Evolutionary conservation across 2,888 invertebrate species (phyloP).

Genomic region (Drosophila kuntzei): DNA sequence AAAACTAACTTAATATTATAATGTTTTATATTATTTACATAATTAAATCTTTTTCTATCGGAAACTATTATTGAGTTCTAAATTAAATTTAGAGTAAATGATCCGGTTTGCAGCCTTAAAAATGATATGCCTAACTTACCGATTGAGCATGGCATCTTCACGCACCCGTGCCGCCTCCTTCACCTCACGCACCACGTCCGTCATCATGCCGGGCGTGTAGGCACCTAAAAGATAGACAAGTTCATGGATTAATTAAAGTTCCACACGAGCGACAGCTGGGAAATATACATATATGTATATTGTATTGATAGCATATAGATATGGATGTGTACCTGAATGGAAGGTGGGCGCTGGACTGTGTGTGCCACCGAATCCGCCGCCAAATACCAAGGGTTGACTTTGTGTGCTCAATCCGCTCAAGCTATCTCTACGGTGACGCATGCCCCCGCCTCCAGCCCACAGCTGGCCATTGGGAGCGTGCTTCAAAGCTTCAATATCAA

Average conservation of each 20-base stretch:
- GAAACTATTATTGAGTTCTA: too few relatives aligned
- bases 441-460: constrained; percentile 83
- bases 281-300: background rate
- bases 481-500: constrained; percentile 88
- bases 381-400: constrained; percentile 85
- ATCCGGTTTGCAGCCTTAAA: too few relatives aligned
- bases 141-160: constrained; percentile 89
- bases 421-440: constrained; percentile 86
- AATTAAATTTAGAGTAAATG: too few relatives aligned
- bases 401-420: constrained; percentile 86
- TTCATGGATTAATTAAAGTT: constrained; percentile 1
- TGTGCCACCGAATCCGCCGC: constrained; percentile 85
- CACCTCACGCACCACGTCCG: constrained; percentile 90
- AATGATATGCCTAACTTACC: constrained; percentile 58
- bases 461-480: constrained; percentile 86
- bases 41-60: too few relatives aligned
- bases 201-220: constrained; percentile 91
- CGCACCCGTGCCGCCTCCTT: constrained; percentile 90
- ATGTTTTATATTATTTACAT: too few relatives aligned
- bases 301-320: background rate
- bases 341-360: constrained; percentile 86
- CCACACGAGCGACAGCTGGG: background rate
- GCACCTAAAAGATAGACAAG: constrained; percentile 77
- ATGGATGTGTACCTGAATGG: constrained; percentile 84
- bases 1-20: too few relatives aligned